A percentile compares a stretch with the other conserved stretches of the same genome.
Conservation (phyloP, 2,888 invertebrate genomes). For the Pinctada fucata region DNA sequence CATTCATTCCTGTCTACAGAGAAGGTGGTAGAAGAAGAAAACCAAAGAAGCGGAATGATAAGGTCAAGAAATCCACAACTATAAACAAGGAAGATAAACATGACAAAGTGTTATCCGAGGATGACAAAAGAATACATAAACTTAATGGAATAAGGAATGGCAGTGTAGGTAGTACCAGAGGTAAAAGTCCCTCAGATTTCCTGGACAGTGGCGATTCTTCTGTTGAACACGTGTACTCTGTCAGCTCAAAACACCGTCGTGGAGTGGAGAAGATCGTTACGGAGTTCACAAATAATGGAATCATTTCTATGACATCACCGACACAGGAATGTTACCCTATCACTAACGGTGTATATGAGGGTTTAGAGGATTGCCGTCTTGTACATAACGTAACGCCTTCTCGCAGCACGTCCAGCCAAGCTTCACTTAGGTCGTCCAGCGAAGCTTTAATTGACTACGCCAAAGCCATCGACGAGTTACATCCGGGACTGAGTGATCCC, state of each 20-base stretch:
- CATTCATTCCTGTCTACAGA: conserved; percentile 10
- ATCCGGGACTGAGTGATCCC: conserved; percentile 28
- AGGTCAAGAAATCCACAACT: neutral
- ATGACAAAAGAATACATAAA: neutral
- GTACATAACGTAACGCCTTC: neutral
- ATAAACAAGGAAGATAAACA: neutral
- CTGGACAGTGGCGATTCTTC: neutral
- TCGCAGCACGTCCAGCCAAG: conserved; percentile 28
- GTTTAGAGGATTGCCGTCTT: neutral
- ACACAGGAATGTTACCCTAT: neutral
- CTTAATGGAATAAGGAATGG: neutral
- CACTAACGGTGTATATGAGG: neutral
- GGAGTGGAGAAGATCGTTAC: neutral
- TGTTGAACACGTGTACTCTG: neutral
- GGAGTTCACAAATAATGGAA: neutral
- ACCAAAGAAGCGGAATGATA: conserved; percentile 21
- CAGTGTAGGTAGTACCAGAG: neutral
- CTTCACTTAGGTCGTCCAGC: conserved; percentile 30
- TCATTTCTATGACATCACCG: neutral
- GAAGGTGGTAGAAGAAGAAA: conserved; percentile 13
- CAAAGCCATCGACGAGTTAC: conserved; percentile 24
- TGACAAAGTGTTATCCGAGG: neutral
- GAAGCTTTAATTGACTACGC: conserved; percentile 4
- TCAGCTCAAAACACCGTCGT: neutral
- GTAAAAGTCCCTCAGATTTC: neutral